A percentile compares a stretch with the other conserved stretches of the same genome.
Evolutionary conservation across 2,113 vertebrate genomes (phyloP).

Genomic region (Penelope pileata): DNA sequence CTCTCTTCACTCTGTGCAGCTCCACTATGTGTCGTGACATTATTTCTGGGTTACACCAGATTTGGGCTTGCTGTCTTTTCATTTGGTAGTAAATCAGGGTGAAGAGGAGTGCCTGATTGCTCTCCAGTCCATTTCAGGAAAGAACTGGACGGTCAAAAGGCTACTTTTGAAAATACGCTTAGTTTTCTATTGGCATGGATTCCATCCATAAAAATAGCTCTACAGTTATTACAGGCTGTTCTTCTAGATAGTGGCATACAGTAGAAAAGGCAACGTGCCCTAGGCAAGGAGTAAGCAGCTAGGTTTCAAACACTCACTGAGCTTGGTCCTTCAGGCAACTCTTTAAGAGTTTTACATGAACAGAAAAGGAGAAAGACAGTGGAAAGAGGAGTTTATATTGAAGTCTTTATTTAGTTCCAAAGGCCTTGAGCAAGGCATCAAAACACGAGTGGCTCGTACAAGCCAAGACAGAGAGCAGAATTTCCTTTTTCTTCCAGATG

Average conservation of each 20-base stretch:
- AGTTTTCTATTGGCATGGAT: background rate
- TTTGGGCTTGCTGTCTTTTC: background rate
- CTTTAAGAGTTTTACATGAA: background rate
- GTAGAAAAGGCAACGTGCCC: background rate
- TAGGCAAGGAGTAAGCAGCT: background rate
- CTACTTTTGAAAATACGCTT: background rate
- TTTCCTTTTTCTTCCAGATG: constrained; percentile 13
- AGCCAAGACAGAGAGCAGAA: constrained; percentile 27
- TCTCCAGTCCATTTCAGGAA: background rate
- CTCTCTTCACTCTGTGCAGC: background rate
- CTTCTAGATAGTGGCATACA: background rate
- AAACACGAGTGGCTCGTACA: background rate
- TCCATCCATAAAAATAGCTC: background rate
- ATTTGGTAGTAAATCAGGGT: background rate
- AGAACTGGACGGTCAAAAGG: background rate
- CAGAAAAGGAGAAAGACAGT: background rate
- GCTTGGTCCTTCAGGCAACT: background rate
- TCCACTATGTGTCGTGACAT: background rate
- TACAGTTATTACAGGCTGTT: background rate
- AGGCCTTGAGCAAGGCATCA: constrained; percentile 43
- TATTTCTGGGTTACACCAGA: background rate
- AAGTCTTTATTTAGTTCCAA: constrained; percentile 45
- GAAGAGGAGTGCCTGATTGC: background rate
- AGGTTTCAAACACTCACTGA: background rate
- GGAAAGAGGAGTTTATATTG: constrained; percentile 1